A percentile compares a stretch with the other conserved stretches of the same genome.
phyloP scores from a whole-genome alignment of 2,888 invertebrate species.

The Dolichomitus sp. region DNA sequence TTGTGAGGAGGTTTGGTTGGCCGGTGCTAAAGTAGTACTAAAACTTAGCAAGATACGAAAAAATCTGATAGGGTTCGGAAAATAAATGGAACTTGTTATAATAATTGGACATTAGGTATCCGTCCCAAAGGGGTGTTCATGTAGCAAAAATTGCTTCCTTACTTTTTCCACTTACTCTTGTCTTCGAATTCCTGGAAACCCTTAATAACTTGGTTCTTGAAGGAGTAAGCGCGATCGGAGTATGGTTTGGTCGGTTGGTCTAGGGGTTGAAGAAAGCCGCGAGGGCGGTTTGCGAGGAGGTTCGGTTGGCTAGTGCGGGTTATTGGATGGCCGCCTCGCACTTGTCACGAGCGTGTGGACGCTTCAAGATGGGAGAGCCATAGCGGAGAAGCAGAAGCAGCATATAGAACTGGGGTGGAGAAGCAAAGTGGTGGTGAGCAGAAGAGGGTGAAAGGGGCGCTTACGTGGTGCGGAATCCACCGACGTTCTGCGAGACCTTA shows the following conservation, averaged over 20 bases:
- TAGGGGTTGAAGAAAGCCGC: slow-evolving; percentile 53
- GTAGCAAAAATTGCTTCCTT: too few relatives aligned
- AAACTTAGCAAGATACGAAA: too few relatives aligned
- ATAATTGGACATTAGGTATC: background rate
- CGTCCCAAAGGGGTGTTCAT: too few relatives aligned
- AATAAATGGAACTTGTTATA: too few relatives aligned
- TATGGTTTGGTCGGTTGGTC: slow-evolving; percentile 30
- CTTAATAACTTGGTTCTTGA: slow-evolving; percentile 75
- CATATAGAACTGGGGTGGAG: slow-evolving; percentile 35
- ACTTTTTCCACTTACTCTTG: slow-evolving; percentile 46
- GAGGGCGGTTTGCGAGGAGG: slow-evolving; percentile 50
- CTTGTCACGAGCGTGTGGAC: slow-evolving; percentile 82
- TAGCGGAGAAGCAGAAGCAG: slow-evolving; percentile 38
- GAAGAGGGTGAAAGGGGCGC: slow-evolving; percentile 56
- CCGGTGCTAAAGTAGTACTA: too few relatives aligned
- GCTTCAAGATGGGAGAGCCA: slow-evolving; percentile 66
- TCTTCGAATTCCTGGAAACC: slow-evolving; percentile 76
- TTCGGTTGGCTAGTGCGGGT: slow-evolving; percentile 80
- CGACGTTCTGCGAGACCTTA: slow-evolving; percentile 47
- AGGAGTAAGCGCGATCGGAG: slow-evolving; percentile 34
- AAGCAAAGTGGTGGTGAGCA: slow-evolving; percentile 58
- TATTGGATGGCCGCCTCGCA: slow-evolving; percentile 84
- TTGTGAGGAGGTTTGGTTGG: slow-evolving; percentile 69
- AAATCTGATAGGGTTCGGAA: too few relatives aligned
- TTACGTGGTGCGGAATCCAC: slow-evolving; percentile 48